A percentile compares a stretch with the other conserved stretches of the same genome.
Conservation (phyloP, 2,113 vertebrate species). For the Pituophis catenifer region DNA sequence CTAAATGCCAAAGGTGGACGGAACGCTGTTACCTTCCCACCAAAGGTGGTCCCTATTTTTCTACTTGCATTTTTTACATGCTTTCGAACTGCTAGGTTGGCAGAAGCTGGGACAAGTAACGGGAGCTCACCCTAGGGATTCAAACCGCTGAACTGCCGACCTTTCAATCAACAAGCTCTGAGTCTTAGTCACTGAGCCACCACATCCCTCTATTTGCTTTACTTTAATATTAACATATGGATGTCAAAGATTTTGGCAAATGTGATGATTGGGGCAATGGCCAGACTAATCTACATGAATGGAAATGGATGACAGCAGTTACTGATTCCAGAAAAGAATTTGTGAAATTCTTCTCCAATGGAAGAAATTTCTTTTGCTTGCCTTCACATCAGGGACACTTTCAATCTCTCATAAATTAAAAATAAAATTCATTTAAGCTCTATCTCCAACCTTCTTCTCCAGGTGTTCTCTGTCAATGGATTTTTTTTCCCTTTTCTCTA, state of each 20-base stretch:
- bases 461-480: neutral
- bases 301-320: neutral
- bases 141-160: no score
- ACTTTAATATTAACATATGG: neutral
- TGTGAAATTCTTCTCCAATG: neutral
- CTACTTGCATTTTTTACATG: no score
- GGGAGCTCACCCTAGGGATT: no score
- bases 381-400: neutral
- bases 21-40: no score
- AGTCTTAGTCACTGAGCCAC: no score
- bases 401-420: neutral
- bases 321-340: neutral
- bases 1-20: no score
- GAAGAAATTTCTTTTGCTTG: neutral
- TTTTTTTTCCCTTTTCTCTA: neutral
- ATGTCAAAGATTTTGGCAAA: neutral
- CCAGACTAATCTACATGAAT: neutral
- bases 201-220: neutral
- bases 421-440: neutral
- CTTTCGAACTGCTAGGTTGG: no score
- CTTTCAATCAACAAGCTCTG: no score
- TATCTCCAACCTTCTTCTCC: neutral
- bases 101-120: no score
- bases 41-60: no score
- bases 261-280: neutral